Evolutionary conservation across 2,888 invertebrate species (phyloP).

Genomic region (Morpho achilles): DNA sequence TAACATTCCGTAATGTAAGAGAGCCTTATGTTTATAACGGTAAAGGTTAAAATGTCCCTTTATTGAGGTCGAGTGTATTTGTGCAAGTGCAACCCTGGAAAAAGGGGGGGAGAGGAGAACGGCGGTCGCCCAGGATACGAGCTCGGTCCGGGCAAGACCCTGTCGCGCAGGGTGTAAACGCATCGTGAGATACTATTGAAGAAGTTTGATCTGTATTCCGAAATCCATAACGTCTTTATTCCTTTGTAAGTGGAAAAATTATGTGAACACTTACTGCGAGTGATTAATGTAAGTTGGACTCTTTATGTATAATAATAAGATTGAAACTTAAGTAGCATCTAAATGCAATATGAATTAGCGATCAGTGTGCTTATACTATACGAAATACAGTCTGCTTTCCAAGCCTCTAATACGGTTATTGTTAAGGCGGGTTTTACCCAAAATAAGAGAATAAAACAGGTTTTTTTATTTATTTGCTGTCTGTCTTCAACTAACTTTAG

Average conservation of each 20-base stretch:
- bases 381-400: conserved; percentile 67
- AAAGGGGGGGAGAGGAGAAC: conserved; percentile 33
- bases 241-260: neutral
- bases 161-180: conserved; percentile 46
- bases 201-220: conserved; percentile 34
- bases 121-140: conserved; percentile 66
- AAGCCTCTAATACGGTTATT: conserved; percentile 68
- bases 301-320: conserved; percentile 23
- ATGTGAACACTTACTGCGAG: neutral
- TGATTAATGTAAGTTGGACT: conserved; percentile 15
- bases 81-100: conserved; percentile 53
- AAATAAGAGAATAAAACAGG: too few relatives aligned
- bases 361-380: conserved; percentile 48
- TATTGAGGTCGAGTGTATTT: conserved; percentile 20
- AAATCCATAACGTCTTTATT: conserved; percentile 10
- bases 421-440: conserved; percentile 30
- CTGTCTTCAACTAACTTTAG: too few relatives aligned
- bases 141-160: conserved; percentile 59
- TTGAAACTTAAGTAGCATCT: conserved; percentile 21
- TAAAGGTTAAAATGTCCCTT: conserved; percentile 14
- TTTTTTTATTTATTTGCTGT: too few relatives aligned
- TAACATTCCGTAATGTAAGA: neutral
- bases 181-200: conserved; percentile 38
- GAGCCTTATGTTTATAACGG: neutral
- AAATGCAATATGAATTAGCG: conserved; percentile 48